Base-by-base conservation (phyloP, 2,888 invertebrate genomes). In the Cerastis rubricosa region DNA sequence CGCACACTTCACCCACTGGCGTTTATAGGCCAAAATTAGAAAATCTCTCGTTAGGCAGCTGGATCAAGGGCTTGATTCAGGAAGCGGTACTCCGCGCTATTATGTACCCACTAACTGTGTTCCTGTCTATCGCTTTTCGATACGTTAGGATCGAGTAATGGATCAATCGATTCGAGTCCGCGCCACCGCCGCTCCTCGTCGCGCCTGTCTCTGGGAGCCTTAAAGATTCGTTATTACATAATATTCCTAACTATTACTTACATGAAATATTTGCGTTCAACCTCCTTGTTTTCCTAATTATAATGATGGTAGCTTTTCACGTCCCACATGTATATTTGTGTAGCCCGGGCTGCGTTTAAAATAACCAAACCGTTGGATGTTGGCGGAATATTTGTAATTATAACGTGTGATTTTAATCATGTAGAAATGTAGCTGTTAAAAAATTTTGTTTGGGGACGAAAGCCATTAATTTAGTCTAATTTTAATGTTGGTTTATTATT, bases 361-460 rank as follows among this genome's bases (percentile, higher is more conserved):
- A 73, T 66, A 72, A 81, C n/a, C 76, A 73, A 66, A 73, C 61
- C 25, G n/a, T n/a, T 43, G 35, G 43, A 45, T 61, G 43, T 59
- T 35, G 49, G 49, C n/a, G 40, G 57, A 64, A 71, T 81, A 61
- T 49, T 57, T 81, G 70, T 81, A 81, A 81, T 81, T 81, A 81
- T 73, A 67, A 19, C 77, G 45, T 77, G 61, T 70, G 49, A 73
- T 81, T 81, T 57, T 77, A 77, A 76, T 72, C 45, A 61, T 71
- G 67, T 71, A 68, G 49, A 78, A n/a, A n/a, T n/a, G n/a, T n/a
- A n/a, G n/a, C n/a, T 78, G 64, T 59, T 68, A 51, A 79, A 71
- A 66, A 64, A 49, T 68, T 80, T 73, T 64, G 63, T 51, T n/a
- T n/a, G n/a, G n/a, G n/a, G n/a, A n/a, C n/a, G 14, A 12, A 66